Conservation (phyloP, 2,888 invertebrate genomes). For the Mantis religiosa region DNA sequence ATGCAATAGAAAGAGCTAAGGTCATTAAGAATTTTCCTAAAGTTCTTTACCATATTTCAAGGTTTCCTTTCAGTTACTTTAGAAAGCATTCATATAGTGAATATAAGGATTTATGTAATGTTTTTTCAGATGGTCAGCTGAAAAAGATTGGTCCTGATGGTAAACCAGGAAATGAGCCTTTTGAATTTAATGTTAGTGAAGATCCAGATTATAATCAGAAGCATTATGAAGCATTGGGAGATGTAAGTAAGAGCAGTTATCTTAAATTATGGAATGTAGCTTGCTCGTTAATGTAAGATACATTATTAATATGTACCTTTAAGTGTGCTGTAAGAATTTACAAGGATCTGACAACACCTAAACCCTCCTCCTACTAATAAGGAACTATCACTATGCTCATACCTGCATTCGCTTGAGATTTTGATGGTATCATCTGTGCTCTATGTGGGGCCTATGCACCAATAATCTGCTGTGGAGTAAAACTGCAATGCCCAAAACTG, state of each 20-base stretch:
- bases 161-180: constrained; percentile 51
- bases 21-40: not conserved
- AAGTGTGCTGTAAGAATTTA: too few species aligned
- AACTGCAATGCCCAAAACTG: too few species aligned
- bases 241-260: constrained; percentile 43
- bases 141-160: constrained; percentile 54
- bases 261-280: too few species aligned
- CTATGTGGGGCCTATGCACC: too few species aligned
- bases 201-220: constrained; percentile 62
- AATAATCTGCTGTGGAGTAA: too few species aligned
- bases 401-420: too few species aligned
- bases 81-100: not conserved
- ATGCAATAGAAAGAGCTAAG: not conserved
- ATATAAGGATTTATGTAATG: not conserved
- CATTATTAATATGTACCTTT: too few species aligned
- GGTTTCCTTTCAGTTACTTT: not conserved
- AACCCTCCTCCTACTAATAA: too few species aligned
- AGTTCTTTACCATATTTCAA: not conserved
- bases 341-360: too few species aligned
- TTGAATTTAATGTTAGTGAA: constrained; percentile 60
- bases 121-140: constrained; percentile 57
- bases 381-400: too few species aligned
- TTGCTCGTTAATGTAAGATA: too few species aligned
- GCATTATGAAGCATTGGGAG: constrained; percentile 68
- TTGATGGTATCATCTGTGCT: too few species aligned